Base-by-base conservation (phyloP, 2,113 vertebrate genomes). In the Mixornis gularis region DNA sequence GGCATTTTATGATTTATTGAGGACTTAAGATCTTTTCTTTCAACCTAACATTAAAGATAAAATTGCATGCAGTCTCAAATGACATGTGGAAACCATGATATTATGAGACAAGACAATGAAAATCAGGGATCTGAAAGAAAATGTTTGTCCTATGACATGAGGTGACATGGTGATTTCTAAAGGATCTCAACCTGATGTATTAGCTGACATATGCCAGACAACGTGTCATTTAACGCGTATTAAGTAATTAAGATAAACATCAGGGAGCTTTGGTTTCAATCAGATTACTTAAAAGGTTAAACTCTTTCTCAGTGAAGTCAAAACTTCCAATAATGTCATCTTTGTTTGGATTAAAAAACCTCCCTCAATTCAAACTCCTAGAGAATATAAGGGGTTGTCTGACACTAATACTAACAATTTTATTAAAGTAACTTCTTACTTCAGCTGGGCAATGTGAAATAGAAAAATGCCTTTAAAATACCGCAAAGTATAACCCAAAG, bases 201-300 rank as follows among this genome's bases (percentile, higher is more conserved):
- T 77, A 94, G 66, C 41, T 72, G 79, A 72, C 22, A 41, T 53
- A 73, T 22, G 60, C 40, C 51, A 88, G 69, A 85, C 41, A 66
- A 66, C 3, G 1, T 89, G 94, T 70, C 60, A 81, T 71, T 92
- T 90, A 95, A 71, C n/a, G 56, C 0, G 26, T 43, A 89, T 92
- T 95, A 93, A 89, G 79, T 90, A 88, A 88, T 77, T 70, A 78
- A 79, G 77, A 92, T 84, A 85, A 90, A 84, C 64, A 92, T 62
- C 27, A 79, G 53, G 56, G 64, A 89, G 93, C 89, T 91, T 94
- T 89, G 43, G 52, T 69, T 92, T 86, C 89, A 78, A 25, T 90
- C 87, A 59, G 91, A 92, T 92, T 95, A 92, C 84, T 86, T 89
- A 89, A 81, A 89, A 94, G 93, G 48, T 85, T 94, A 89, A 94